phyloP scores from a whole-genome alignment of 1,140 invertebrate genomes.

The Anastrepha ludens region DNA sequence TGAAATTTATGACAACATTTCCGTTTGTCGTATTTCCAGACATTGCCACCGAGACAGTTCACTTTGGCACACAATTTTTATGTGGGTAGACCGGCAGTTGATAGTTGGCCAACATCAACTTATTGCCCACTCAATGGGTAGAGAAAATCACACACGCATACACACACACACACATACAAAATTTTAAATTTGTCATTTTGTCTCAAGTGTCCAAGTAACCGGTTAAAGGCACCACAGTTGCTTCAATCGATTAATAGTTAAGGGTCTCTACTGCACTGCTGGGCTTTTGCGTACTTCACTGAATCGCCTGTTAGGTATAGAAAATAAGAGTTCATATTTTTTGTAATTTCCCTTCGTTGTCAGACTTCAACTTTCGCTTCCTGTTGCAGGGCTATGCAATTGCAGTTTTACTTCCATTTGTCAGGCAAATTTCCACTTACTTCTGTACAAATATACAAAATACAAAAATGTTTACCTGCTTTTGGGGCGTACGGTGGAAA shows the following conservation, averaged over 20 bases:
- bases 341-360: background rate
- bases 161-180: background rate
- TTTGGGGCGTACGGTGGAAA: too few species aligned
- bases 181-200: background rate
- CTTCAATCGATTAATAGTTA: background rate
- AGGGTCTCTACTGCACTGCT: background rate
- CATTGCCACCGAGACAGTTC: background rate
- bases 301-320: too few species aligned
- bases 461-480: too few species aligned
- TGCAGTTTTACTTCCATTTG: background rate
- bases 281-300: background rate
- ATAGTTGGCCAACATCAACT: background rate
- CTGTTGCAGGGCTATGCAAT: background rate
- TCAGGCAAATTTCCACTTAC: background rate
- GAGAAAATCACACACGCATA: background rate
- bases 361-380: constrained; percentile 9
- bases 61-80: background rate
- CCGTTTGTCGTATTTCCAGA: background rate
- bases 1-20: constrained; percentile 26
- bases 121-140: background rate
- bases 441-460: background rate
- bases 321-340: background rate
- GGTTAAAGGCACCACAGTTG: background rate
- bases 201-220: constrained; percentile 20
- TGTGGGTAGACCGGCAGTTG: background rate